Evolutionary conservation across 1,140 invertebrate genomes (phyloP), one percentile per base, ranked within the genome.

Genomic region (Pararge aegeria): DNA sequence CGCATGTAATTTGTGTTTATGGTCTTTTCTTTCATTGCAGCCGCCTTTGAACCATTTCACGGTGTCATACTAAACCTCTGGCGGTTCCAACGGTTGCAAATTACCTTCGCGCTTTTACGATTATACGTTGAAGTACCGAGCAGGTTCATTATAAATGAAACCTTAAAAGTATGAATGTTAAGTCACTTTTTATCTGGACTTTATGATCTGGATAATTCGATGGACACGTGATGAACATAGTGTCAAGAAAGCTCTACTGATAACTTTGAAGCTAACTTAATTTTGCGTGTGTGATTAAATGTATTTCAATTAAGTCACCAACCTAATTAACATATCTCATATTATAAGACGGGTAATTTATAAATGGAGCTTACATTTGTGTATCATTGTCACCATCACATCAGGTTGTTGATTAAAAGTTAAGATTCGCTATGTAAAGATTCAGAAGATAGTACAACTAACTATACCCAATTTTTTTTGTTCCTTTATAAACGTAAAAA

Each of bases 61-160:
- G 83, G 75, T 80, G 71, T 79, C 68, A 70, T 63, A 64, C 51
- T 63, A 58, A 64, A 63, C 59, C 63, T 59, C 64, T 59, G 57
- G 53, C 64, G 64, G 62, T 76, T 53, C 58, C 52, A 55, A 70
- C 60, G 62, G 71, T 73, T 74, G 79, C 73, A 81, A 85, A 85
- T 85, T 83, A 75, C 81, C 72, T 70, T 64, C 63, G 73, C 71
- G 64, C 63, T 78, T n/a, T 84, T 80, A 84, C 74, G 73, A 72
- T 66, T 61, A 42, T 55, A 67, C 60, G 46, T 0, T 27, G 46
- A 12, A 49, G 7, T 12, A 18, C 4, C 15, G 2, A 2, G 21
- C 12, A 9, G 12, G 6, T 16, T 29, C 46, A 49, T 2, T 16
- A 15, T 15, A 49, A 49, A 16, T 49, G 18, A 29, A 46, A 20